These are phyloP conservation scores for Lineus longissimus DNA, from an alignment of 1,140 invertebrate species.

Conservation along the genomic window DNA sequence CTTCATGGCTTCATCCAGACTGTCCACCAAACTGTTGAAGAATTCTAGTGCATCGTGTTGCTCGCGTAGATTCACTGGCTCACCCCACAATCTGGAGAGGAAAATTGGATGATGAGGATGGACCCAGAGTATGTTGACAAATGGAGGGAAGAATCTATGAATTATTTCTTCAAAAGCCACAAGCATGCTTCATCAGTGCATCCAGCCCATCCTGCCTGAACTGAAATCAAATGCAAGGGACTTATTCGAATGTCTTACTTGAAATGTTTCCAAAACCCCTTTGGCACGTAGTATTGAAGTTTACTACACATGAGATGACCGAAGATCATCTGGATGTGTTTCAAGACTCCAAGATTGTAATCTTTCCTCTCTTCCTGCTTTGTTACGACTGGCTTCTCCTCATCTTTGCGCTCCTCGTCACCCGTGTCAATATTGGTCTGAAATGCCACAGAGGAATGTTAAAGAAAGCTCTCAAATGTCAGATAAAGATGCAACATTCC, in stretches of 20 bases:
- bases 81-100: constrained; percentile 70
- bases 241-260: constrained; percentile 62
- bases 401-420: constrained; percentile 42
- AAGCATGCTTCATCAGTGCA: not conserved
- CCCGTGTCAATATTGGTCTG: constrained; percentile 42
- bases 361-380: constrained; percentile 64
- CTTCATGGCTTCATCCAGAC: constrained; percentile 93
- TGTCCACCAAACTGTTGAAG: constrained; percentile 96
- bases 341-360: constrained; percentile 92
- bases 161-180: not conserved
- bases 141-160: constrained; percentile 10
- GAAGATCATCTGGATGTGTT: constrained; percentile 97
- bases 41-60: constrained; percentile 99
- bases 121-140: no score
- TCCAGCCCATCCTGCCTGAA: no score
- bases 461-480: no score
- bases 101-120: not conserved
- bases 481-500: no score
- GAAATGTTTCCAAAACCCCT: constrained; percentile 96
- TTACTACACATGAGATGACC: constrained; percentile 94
- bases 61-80: constrained; percentile 94
- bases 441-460: not conserved
- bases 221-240: no score
- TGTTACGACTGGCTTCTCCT: constrained; percentile 34
- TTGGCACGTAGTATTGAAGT: constrained; percentile 93